These are phyloP conservation scores for Actenoides lindsayi DNA, from an alignment of 2,113 vertebrate species.

Conservation along the genomic window DNA sequence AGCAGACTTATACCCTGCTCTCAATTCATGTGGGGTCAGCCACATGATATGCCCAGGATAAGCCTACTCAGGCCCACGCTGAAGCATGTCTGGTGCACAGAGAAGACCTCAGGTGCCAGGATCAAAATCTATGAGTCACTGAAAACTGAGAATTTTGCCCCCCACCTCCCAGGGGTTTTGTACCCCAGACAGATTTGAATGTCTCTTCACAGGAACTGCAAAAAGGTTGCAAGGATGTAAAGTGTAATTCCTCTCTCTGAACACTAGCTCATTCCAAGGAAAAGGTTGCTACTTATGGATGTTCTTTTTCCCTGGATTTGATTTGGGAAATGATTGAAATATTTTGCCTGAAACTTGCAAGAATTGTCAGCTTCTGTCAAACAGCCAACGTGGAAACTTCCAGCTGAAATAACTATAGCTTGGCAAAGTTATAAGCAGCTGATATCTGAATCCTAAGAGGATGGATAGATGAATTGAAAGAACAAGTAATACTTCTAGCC, in stretches of 20 bases:
- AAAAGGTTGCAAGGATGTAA: neutral
- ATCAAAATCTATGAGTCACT: neutral
- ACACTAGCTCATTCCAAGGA: neutral
- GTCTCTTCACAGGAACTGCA: neutral
- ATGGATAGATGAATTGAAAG: neutral
- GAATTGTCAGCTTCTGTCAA: neutral
- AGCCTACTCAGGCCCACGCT: neutral
- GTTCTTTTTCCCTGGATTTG: neutral
- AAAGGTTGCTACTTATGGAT: neutral
- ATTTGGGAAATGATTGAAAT: neutral
- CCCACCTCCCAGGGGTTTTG: neutral
- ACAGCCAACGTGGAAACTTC: neutral
- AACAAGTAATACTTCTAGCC: neutral
- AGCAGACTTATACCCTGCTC: neutral
- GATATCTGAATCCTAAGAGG: neutral
- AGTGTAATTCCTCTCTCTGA: neutral
- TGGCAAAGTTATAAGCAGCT: neutral
- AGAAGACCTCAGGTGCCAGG: neutral
- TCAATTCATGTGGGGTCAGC: neutral
- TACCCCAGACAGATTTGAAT: neutral
- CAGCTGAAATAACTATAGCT: neutral
- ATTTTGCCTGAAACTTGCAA: conserved; percentile 9
- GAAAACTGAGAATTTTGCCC: neutral
- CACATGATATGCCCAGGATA: neutral
- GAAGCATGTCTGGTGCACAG: neutral